phyloP scores from a whole-genome alignment of 2,888 invertebrate species.

The Cosmorhoe ocellata region DNA sequence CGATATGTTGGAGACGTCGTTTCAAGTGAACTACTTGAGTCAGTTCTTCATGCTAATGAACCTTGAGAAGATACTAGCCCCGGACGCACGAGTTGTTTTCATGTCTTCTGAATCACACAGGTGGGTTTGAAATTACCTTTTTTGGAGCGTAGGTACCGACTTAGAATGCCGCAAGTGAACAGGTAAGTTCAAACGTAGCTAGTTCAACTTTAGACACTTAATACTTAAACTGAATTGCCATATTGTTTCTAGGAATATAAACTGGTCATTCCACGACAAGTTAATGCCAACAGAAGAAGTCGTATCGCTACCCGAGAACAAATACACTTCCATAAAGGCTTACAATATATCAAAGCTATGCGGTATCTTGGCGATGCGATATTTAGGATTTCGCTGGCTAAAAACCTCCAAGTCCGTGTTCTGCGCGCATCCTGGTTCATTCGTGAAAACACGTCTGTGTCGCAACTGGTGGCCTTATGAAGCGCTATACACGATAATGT shows the following conservation, averaged over 20 bases:
- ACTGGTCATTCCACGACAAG: constrained; percentile 50
- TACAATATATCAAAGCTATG: constrained; percentile 96
- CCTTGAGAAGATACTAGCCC: constrained; percentile 85
- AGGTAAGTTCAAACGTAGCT: no score
- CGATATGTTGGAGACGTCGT: constrained; percentile 89
- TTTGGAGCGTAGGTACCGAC: no score
- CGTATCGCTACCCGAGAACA: constrained; percentile 86
- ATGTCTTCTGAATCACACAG: constrained; percentile 95
- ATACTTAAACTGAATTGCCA: background rate
- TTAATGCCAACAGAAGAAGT: constrained; percentile 75
- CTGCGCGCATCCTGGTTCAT: constrained; percentile 94
- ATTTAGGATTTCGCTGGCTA: constrained; percentile 87
- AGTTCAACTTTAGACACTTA: no score
- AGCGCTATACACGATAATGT: constrained; percentile 87
- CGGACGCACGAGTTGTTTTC: constrained; percentile 89
- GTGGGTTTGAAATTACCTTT: constrained; percentile 57
- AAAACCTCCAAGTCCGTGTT: constrained; percentile 87
- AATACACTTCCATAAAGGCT: constrained; percentile 91
- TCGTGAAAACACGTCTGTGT: constrained; percentile 89
- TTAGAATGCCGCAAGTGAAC: no score
- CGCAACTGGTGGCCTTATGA: constrained; percentile 94
- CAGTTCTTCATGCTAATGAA: constrained; percentile 90
- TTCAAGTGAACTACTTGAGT: constrained; percentile 94
- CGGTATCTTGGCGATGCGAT: constrained; percentile 85
- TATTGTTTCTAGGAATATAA: constrained; percentile 53